phyloP scores from a whole-genome alignment of 2,888 invertebrate species.

The Acrocera orbiculus region DNA sequence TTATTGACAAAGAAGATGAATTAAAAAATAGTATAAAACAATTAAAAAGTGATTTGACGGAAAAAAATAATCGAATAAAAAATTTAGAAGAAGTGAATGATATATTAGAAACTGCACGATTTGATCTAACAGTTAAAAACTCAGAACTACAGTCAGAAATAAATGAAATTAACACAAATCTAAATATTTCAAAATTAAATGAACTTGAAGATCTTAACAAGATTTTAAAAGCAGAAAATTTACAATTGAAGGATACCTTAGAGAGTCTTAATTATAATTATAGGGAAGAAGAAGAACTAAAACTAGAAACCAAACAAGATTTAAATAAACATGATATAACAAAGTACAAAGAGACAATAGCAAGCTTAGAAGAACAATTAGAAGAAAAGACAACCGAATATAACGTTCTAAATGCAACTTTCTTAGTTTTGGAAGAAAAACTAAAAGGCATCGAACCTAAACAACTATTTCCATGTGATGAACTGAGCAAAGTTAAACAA shows the following conservation, averaged over 20 bases:
- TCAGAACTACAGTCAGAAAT: no score
- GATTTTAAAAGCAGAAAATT: no score
- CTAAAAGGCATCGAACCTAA: no score
- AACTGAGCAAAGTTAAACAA: no score
- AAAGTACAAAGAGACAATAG: constrained; percentile 10
- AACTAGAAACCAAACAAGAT: constrained; percentile 32
- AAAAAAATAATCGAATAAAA: constrained; percentile 37
- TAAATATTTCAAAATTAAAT: constrained; percentile 19
- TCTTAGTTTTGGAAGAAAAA: constrained; percentile 27
- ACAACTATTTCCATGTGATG: no score
- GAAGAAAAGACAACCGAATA: constrained; percentile 38
- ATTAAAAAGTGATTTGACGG: constrained; percentile 36
- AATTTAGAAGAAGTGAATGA: constrained; percentile 39
- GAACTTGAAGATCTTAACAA: constrained; percentile 16
- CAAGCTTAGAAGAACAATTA: constrained; percentile 34
- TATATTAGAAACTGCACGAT: constrained; percentile 34
- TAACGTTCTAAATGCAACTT: constrained; percentile 32
- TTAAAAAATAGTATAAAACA: constrained; percentile 49
- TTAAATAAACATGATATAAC: constrained; percentile 21
- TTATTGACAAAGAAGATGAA: constrained; percentile 48
- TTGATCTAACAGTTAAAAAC: constrained; percentile 34
- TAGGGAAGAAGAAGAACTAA: constrained; percentile 24
- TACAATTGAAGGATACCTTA: constrained; percentile 20
- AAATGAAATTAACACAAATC: no score
- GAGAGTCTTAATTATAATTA: no score